Conservation (phyloP, 2,113 vertebrate genomes). For the Sciurus niger region DNA sequence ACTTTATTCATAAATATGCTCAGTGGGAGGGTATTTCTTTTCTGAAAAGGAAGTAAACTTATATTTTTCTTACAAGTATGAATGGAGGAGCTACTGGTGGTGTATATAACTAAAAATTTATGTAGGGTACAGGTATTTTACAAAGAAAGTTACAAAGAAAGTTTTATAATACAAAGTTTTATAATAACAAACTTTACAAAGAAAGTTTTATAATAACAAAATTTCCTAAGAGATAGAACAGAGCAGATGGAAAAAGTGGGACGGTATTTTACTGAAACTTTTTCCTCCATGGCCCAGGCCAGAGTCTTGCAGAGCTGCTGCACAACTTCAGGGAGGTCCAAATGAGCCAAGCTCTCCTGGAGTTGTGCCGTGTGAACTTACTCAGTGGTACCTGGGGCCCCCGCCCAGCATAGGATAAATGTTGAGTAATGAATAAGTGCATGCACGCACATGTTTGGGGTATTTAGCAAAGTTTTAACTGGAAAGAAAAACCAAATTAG, state of each 20-base stretch:
- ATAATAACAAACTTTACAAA: not conserved
- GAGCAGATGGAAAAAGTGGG: not conserved
- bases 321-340: not conserved
- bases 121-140: conserved; percentile 4
- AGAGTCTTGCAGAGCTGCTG: not conserved
- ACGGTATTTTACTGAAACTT: not conserved
- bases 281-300: not conserved
- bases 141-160: not conserved
- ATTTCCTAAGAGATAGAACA: conserved; percentile 17
- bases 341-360: fast-evolving
- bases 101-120: not conserved
- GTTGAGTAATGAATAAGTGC: not conserved
- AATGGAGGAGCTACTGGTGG: not conserved
- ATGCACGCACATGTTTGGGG: not conserved
- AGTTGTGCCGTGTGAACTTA: not conserved
- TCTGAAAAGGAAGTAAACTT: conserved; percentile 30
- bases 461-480: conserved; percentile 31
- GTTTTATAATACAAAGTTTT: conserved; percentile 45
- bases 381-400: not conserved
- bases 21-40: not conserved
- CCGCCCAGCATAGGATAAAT: not conserved
- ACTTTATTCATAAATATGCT: conserved; percentile 10
- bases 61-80: not conserved
- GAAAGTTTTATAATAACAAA: not conserved
- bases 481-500: conserved; percentile 60